Percentiles rank a stretch among this genome's conserved stretches.
These are phyloP conservation scores for Bubalus kerabau DNA, from an alignment of 2,113 vertebrate species.

Conservation along the genomic window DNA sequence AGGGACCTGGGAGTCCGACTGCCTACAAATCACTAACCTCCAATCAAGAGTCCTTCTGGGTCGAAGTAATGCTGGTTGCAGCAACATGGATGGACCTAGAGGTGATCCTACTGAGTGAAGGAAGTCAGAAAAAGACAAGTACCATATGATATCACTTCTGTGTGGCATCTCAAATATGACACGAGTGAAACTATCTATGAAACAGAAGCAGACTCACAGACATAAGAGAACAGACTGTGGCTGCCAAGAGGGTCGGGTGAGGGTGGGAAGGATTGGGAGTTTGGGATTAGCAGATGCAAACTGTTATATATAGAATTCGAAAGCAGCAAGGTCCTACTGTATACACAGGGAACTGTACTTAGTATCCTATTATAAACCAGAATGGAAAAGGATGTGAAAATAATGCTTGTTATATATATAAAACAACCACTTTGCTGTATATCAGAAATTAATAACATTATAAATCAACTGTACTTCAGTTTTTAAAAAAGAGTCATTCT, in stretches of 20 bases:
- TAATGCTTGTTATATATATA: background rate
- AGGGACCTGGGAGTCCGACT: background rate
- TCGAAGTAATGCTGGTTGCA: background rate
- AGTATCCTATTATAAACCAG: background rate
- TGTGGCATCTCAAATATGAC: background rate
- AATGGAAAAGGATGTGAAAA: background rate
- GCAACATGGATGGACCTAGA: background rate
- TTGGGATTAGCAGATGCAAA: background rate
- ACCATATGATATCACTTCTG: background rate
- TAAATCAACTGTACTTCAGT: background rate
- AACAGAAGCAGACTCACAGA: background rate
- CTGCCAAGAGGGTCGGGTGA: background rate
- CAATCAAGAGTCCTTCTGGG: background rate
- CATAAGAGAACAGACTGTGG: background rate
- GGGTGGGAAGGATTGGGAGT: background rate
- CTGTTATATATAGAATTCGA: background rate
- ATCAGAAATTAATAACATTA: background rate
- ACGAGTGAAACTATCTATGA: background rate
- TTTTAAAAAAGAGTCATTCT: background rate
- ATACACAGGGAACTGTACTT: background rate
- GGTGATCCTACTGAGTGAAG: background rate
- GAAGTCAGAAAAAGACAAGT: background rate
- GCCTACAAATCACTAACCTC: background rate
- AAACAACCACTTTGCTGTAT: background rate
- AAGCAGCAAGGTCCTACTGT: background rate